phyloP scores from a whole-genome alignment of 2,113 vertebrate species.

The Verasper variegatus region DNA sequence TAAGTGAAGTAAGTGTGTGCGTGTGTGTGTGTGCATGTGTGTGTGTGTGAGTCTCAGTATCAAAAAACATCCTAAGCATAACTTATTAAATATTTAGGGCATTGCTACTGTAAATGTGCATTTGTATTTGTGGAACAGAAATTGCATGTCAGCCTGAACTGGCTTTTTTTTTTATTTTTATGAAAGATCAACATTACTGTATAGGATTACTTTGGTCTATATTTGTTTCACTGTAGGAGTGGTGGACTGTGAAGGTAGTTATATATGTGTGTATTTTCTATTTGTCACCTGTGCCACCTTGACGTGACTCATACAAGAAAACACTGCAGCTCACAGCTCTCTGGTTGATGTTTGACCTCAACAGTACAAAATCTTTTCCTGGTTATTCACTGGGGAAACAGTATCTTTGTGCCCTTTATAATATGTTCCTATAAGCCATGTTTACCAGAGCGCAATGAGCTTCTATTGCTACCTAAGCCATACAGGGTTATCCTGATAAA shows the following conservation, averaged over 20 bases:
- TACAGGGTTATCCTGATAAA: neutral
- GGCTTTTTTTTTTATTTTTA: neutral
- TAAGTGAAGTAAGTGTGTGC: conserved; percentile 27
- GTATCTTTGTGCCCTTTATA: neutral
- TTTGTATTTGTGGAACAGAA: conserved; percentile 12
- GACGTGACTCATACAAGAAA: neutral
- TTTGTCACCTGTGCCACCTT: neutral
- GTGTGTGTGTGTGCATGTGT: conserved; percentile 23
- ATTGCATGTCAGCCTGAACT: neutral
- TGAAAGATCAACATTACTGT: neutral
- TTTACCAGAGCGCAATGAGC: neutral
- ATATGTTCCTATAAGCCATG: neutral
- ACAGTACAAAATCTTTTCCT: neutral
- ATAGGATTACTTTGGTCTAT: conserved; percentile 1
- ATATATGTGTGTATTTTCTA: neutral
- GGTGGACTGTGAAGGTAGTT: neutral
- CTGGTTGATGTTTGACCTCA: neutral
- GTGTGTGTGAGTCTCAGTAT: conserved; percentile 14
- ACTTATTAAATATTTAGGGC: conserved; percentile 27
- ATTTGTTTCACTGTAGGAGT: neutral
- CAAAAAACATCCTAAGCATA: conserved; percentile 9
- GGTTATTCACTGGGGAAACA: too few species aligned
- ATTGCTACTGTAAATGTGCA: neutral
- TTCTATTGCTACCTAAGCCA: neutral
- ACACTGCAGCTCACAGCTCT: neutral